These are phyloP conservation scores for Pherbina coryleti DNA, from an alignment of 2,888 invertebrate genomes.

Conservation along the genomic window DNA sequence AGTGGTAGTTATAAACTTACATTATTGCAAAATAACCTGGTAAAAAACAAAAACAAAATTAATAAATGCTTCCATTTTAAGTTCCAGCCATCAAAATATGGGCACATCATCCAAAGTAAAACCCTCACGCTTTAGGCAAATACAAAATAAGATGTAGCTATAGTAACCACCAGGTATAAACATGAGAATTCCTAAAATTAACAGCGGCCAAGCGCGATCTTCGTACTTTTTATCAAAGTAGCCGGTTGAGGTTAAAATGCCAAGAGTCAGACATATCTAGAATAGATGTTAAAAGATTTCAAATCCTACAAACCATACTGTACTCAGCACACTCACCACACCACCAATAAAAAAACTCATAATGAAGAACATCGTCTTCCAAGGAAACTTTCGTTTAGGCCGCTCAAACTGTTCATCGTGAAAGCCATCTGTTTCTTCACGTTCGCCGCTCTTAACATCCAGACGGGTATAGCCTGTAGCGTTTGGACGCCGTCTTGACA, in stretches of 20 bases:
- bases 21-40: background rate
- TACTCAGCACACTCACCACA: constrained; percentile 62
- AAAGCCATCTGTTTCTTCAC: constrained; percentile 49
- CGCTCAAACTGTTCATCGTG: constrained; percentile 73
- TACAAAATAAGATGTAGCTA: constrained; percentile 87
- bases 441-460: constrained; percentile 2
- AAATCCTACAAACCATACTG: background rate
- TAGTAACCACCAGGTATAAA: constrained; percentile 94
- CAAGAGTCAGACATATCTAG: constrained; percentile 77
- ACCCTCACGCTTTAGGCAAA: constrained; percentile 65
- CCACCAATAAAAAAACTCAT: constrained; percentile 83
- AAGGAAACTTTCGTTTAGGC: constrained; percentile 81
- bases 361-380: constrained; percentile 86
- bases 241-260: constrained; percentile 83
- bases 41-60: background rate
- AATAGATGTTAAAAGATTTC: constrained; percentile 27
- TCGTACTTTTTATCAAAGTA: constrained; percentile 86
- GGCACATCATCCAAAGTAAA: constrained; percentile 57
- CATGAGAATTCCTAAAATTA: constrained; percentile 88
- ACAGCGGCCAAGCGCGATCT: constrained; percentile 90
- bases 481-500: constrained; percentile 48
- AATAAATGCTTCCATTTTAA: too few species aligned
- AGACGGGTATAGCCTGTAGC: constrained; percentile 27
- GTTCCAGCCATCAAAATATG: constrained; percentile 41
- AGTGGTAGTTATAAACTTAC: background rate